A percentile compares a stretch with the other conserved stretches of the same genome.
These are phyloP conservation scores for Enteromius mattozi DNA, from an alignment of 2,797 vertebrate genomes.

Conservation along the genomic window DNA sequence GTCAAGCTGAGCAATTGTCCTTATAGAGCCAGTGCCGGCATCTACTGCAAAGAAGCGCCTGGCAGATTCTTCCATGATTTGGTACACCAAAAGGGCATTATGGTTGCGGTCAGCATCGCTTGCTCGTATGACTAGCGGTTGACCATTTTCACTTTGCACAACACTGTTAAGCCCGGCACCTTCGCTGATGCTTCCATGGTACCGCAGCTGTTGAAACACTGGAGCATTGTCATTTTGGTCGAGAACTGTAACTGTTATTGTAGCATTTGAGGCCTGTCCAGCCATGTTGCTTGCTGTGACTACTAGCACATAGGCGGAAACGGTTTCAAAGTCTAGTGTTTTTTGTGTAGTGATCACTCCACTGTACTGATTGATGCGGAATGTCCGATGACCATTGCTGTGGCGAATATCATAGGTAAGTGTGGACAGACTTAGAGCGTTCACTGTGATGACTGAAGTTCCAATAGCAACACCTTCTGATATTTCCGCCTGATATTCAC, in stretches of 20 bases:
- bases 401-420: conserved; percentile 91
- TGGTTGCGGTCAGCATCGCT: conserved; percentile 92
- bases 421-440: conserved; percentile 91
- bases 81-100: conserved; percentile 92
- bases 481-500: conserved; percentile 91
- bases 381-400: conserved; percentile 83
- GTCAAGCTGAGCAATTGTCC: conserved; percentile 92
- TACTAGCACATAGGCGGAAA: conserved; percentile 82
- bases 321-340: conserved; percentile 86
- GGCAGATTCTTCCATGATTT: conserved; percentile 94
- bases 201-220: conserved; percentile 88
- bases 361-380: conserved; percentile 94
- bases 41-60: conserved; percentile 95
- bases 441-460: conserved; percentile 87
- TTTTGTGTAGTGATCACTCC: conserved; percentile 91
- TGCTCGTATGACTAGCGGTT: conserved; percentile 90
- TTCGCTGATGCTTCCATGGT: conserved; percentile 90
- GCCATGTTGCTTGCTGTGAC: conserved; percentile 96
- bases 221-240: conserved; percentile 96
- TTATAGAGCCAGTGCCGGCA: conserved; percentile 93
- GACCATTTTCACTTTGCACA: conserved; percentile 82
- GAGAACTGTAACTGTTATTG: conserved; percentile 85
- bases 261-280: conserved; percentile 91
- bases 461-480: conserved; percentile 88
- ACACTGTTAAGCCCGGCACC: conserved; percentile 90